Conservation (phyloP, 2,113 vertebrate species). For the Connochaetes taurinus region DNA sequence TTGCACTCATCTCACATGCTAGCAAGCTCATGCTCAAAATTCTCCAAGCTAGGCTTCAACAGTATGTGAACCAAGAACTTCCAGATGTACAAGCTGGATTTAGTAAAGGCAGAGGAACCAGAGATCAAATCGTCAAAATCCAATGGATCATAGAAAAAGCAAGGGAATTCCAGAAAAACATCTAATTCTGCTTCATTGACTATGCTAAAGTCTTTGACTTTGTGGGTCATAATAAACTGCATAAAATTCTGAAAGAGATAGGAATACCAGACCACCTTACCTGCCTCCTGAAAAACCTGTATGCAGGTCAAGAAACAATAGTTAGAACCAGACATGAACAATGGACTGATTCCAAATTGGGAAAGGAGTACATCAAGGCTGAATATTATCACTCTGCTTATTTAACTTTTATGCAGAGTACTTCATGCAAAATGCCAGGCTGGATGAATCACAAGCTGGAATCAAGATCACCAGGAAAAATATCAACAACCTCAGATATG, state of each 20-base stretch:
- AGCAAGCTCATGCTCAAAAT: not conserved
- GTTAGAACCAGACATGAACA: not conserved
- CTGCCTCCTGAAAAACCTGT: not conserved
- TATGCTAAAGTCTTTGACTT: not conserved
- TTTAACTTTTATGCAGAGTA: not conserved
- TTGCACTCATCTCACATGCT: not conserved
- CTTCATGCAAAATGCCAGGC: not conserved
- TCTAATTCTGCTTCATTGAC: not conserved
- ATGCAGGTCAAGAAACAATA: not conserved
- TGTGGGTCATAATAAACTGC: not conserved
- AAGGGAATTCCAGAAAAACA: not conserved
- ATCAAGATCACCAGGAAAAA: not conserved
- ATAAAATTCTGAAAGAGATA: not conserved
- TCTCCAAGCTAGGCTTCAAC: not conserved
- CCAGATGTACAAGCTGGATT: not conserved
- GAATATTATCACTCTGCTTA: not conserved
- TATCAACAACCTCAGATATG: not conserved
- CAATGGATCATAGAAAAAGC: not conserved
- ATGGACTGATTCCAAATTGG: not conserved
- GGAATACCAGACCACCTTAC: not conserved
- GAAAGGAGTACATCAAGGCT: not conserved
- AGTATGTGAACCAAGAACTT: not conserved
- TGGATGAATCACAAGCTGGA: not conserved
- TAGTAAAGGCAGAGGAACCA: not conserved
- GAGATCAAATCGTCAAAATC: not conserved